Base-by-base conservation (phyloP, 2,888 invertebrate genomes). In the Incurvaria masculella region DNA sequence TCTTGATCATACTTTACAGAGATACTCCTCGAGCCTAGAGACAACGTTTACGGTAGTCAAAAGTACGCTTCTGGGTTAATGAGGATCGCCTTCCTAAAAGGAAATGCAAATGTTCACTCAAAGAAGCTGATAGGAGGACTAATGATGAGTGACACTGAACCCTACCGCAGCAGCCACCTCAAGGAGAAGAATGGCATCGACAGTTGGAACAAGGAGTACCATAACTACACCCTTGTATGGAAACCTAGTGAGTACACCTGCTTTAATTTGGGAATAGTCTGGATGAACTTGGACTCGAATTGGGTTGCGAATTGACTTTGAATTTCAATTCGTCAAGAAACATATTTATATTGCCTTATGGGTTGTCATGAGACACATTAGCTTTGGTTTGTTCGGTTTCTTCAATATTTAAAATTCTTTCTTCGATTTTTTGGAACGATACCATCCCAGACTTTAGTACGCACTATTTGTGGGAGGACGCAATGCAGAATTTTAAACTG, bases 161-260 rank as follows among this genome's bases (percentile, higher is more conserved):
- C 82, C 41, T 80, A 71, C 50, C 79, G 81, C 69, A 23, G 21
- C 19, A 20, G 8, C 6, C 60, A 69, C 51, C 55, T 76, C 21
- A 69, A 66, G 50, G 61, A 66, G 21, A 69, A 66, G 44, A 55
- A 59, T 18, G 69, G 70, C 0, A 61, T 57, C 19, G 69, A 72
- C 16, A 59, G 66, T 5, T 83, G 83, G 83, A 80, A 75, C 48
- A 73, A 82, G 39, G 76, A 72, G 11, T 89, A 84, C 63, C 91
- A 91, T 59, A 79, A 79, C n/a, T 91, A 86, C 60, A 78, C 80
- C 1, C 49, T 90, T 20, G 80, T 82, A 49, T 91, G 91, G 91
- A 82, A 66, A 46, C 80, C 79, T 54, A 74, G 81, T 81, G 61
- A 58, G 54, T 51, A 14, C 17, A 27, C 23, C 10, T 23, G 5